Conservation (phyloP, 2,797 vertebrate species). For the Tokudaia tokunoshimensis region DNA sequence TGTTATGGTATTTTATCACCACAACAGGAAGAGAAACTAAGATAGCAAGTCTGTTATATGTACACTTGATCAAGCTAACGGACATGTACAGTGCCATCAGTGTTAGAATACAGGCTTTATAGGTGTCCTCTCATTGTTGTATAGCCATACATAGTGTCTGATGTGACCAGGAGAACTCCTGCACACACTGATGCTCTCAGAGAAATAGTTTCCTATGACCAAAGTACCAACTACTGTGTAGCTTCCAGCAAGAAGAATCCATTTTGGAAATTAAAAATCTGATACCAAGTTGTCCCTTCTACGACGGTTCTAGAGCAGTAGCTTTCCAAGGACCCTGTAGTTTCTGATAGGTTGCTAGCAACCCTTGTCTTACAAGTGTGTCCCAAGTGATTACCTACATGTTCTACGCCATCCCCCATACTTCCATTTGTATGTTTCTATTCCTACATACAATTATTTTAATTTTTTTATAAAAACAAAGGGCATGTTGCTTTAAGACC, state of each 20-base stretch:
- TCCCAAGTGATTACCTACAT: not conserved
- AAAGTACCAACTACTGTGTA: not conserved
- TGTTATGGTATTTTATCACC: not conserved
- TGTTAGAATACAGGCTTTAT: not conserved
- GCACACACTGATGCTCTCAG: not conserved
- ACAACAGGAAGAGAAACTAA: not conserved
- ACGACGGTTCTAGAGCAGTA: not conserved
- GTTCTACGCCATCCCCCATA: rapidly evolving
- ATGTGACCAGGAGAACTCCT: not conserved
- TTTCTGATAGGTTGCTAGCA: not conserved
- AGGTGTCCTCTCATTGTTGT: not conserved
- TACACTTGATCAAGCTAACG: not conserved
- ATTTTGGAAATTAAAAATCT: not conserved
- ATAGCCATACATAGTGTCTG: not conserved
- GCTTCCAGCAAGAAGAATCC: not conserved
- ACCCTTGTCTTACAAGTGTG: not conserved
- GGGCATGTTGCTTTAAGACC: not conserved
- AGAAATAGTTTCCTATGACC: not conserved
- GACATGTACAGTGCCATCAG: not conserved
- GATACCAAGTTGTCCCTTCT: not conserved
- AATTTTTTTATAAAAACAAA: not conserved
- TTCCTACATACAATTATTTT: not conserved
- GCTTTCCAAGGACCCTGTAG: not conserved
- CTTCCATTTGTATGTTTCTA: not conserved
- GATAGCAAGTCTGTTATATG: not conserved